Evolutionary conservation across 2,113 vertebrate genomes (phyloP).

Genomic region (Mesitornis unicolor): DNA sequence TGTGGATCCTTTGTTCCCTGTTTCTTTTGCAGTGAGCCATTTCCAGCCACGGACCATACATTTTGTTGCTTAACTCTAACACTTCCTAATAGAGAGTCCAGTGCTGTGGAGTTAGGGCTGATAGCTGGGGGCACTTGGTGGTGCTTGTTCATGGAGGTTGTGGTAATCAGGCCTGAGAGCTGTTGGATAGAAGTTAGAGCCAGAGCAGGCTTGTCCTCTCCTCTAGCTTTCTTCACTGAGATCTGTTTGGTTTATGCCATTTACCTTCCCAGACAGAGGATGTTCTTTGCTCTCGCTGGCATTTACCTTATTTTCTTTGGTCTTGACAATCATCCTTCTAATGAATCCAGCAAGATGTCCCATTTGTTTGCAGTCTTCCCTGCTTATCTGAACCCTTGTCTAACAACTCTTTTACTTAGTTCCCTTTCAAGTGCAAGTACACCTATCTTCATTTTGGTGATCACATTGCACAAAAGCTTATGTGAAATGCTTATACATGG

Average conservation of each 20-base stretch:
- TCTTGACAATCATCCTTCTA: neutral
- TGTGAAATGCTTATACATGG: neutral
- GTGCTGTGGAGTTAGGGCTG: neutral
- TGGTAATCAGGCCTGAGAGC: neutral
- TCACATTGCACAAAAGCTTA: fast-evolving
- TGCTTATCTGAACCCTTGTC: neutral
- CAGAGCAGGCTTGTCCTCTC: fast-evolving
- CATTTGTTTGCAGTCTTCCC: neutral
- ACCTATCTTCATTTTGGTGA: neutral
- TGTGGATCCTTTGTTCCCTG: no score
- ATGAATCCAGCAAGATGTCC: neutral
- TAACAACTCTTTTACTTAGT: neutral
- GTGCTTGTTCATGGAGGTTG: no score
- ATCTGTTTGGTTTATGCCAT: neutral
- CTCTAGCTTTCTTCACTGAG: neutral
- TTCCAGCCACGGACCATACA: no score
- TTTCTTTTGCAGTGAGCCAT: no score
- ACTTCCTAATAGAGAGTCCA: no score
- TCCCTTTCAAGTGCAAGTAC: neutral
- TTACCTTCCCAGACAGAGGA: fast-evolving
- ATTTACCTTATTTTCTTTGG: neutral
- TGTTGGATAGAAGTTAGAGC: neutral
- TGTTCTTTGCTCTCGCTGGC: neutral
- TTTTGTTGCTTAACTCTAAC: no score
- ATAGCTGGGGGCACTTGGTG: no score